Evolutionary conservation across 2,888 invertebrate species (phyloP).

Genomic region (Synanthedon andrenaeformis): DNA sequence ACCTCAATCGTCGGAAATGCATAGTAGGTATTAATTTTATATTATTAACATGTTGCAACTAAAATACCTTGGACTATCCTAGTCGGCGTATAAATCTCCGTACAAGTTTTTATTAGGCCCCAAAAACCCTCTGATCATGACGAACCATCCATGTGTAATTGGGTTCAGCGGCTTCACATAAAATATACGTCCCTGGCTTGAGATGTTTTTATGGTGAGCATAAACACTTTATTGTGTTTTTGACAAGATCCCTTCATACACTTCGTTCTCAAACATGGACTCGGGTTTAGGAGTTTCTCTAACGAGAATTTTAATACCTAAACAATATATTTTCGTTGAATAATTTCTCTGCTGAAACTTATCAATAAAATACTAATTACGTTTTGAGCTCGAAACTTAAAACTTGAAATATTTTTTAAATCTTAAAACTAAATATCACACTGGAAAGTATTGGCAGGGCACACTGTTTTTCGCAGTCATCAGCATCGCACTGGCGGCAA

Average conservation of each 20-base stretch:
- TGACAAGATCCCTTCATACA: conserved; percentile 36
- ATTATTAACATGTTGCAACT: conserved; percentile 39
- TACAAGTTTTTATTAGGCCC: conserved; percentile 50
- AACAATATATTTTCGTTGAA: too few relatives aligned
- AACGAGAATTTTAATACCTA: too few relatives aligned
- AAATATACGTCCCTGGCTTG: conserved; percentile 57
- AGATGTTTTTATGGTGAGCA: conserved; percentile 60
- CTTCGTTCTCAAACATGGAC: conserved; percentile 1
- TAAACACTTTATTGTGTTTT: conserved; percentile 65
- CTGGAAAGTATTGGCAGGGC: too few relatives aligned
- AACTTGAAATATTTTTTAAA: too few relatives aligned
- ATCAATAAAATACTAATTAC: too few relatives aligned
- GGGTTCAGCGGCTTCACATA: conserved; percentile 59
- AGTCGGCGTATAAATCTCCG: conserved; percentile 50
- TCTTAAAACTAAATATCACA: too few relatives aligned
- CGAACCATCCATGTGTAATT: conserved; percentile 65
- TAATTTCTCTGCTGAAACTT: too few relatives aligned
- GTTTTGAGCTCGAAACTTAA: too few relatives aligned
- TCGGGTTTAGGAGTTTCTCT: too few relatives aligned
- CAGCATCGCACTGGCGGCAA: too few relatives aligned
- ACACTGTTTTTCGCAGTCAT: too few relatives aligned
- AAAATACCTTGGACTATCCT: conserved; percentile 42
- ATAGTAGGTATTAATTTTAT: neutral
- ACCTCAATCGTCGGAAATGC: too few relatives aligned
- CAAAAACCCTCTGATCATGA: conserved; percentile 60